phyloP scores from a whole-genome alignment of 2,888 invertebrate species.

The Pomacea canaliculata region DNA sequence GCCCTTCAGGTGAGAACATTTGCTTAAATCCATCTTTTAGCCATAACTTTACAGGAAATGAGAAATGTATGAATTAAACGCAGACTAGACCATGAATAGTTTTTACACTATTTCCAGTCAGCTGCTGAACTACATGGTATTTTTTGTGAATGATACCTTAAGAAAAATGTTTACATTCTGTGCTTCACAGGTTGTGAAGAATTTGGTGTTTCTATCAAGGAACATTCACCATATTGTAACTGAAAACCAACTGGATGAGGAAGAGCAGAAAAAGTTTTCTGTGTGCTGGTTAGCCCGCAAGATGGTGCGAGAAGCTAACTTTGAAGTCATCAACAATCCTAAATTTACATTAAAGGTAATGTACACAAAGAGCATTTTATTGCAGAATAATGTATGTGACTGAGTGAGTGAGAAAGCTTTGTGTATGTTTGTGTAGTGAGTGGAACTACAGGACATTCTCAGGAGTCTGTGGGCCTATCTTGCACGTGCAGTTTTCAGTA shows the following conservation, averaged over 20 bases:
- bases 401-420: too few relatives aligned
- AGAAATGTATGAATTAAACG: too few relatives aligned
- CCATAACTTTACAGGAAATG: too few relatives aligned
- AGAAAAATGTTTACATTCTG: too few relatives aligned
- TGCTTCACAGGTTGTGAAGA: slow-evolving; percentile 75
- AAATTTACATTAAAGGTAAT: slow-evolving; percentile 80
- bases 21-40: too few relatives aligned
- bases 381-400: background rate
- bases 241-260: slow-evolving; percentile 67
- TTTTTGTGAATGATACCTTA: too few relatives aligned
- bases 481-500: too few relatives aligned
- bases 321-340: slow-evolving; percentile 82
- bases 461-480: too few relatives aligned
- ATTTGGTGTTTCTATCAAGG: slow-evolving; percentile 79
- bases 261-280: slow-evolving; percentile 14
- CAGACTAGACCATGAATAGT: too few relatives aligned
- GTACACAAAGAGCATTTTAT: background rate
- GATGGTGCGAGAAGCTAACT: slow-evolving; percentile 81
- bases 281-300: slow-evolving; percentile 74
- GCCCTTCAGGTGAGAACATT: slow-evolving; percentile 76
- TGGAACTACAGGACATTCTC: too few relatives aligned
- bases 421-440: background rate
- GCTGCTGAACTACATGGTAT: too few relatives aligned
- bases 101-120: too few relatives aligned
- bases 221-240: background rate